A percentile compares a stretch with the other conserved stretches of the same genome.
These are phyloP conservation scores for Pristionchus entomophagus DNA, from an alignment of 2,888 invertebrate species.

Conservation along the genomic window DNA sequence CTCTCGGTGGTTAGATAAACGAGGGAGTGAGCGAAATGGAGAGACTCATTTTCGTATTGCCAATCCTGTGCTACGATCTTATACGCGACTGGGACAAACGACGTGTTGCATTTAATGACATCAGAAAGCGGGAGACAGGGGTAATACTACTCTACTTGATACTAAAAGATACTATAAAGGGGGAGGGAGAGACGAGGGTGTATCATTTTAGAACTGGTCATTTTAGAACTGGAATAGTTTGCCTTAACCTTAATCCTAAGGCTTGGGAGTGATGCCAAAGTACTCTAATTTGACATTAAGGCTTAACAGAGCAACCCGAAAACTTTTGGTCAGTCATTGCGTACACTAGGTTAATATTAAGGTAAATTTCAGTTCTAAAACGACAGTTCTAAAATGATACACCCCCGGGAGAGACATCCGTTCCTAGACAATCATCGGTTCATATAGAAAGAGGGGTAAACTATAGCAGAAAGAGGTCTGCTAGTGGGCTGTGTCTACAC, in stretches of 20 bases:
- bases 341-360: no score
- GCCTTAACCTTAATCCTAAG: no score
- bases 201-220: no score
- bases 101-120: conserved; percentile 27
- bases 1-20: neutral
- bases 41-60: neutral
- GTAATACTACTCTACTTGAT: neutral
- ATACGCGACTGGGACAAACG: neutral
- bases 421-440: conserved; percentile 23
- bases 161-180: conserved; percentile 26
- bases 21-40: neutral
- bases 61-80: neutral
- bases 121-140: neutral
- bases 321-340: no score
- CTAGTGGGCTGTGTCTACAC: neutral
- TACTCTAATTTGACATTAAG: no score
- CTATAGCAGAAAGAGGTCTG: conserved; percentile 5
- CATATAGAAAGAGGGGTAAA: neutral
- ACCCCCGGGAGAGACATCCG: no score
- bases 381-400: no score
- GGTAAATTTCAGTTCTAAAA: no score
- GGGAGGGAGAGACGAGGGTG: no score
- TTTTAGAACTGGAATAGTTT: no score
- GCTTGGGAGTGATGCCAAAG: no score
- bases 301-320: no score